Conservation (phyloP, 1,140 invertebrate species). For the Phymorhynchus buccinoides region DNA sequence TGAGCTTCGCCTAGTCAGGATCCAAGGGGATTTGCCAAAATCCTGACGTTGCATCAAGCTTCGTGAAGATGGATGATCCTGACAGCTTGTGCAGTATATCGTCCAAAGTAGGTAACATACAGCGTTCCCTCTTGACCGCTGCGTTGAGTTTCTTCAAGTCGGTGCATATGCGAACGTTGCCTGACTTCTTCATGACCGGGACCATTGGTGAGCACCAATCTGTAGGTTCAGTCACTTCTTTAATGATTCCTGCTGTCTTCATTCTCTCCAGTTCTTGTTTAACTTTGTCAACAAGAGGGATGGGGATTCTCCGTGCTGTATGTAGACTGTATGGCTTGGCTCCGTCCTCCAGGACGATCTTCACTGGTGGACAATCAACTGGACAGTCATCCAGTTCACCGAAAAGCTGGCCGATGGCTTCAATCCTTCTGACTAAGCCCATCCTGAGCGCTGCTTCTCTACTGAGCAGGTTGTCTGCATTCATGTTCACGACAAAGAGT, state of each 20-base stretch:
- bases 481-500: background rate
- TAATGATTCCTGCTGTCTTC: constrained; percentile 12
- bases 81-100: constrained; percentile 24
- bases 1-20: constrained; percentile 35
- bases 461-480: constrained; percentile 23
- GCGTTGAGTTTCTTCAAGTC: constrained; percentile 8
- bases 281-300: constrained; percentile 17
- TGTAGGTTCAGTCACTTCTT: constrained; percentile 5
- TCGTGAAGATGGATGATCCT: constrained; percentile 27
- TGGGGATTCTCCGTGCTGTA: background rate
- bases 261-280: constrained; percentile 24
- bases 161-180: background rate
- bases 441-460: background rate
- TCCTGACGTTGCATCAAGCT: constrained; percentile 39
- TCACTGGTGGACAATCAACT: constrained; percentile 4
- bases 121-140: background rate
- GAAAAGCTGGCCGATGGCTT: background rate
- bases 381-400: background rate
- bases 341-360: background rate
- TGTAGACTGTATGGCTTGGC: constrained; percentile 2
- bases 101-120: background rate
- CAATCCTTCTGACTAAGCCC: background rate
- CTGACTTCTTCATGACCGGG: background rate
- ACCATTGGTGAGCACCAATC: constrained; percentile 7
- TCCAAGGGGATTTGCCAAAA: constrained; percentile 47